phyloP scores from a whole-genome alignment of 2,888 invertebrate species.

The Andrena bicolor region DNA sequence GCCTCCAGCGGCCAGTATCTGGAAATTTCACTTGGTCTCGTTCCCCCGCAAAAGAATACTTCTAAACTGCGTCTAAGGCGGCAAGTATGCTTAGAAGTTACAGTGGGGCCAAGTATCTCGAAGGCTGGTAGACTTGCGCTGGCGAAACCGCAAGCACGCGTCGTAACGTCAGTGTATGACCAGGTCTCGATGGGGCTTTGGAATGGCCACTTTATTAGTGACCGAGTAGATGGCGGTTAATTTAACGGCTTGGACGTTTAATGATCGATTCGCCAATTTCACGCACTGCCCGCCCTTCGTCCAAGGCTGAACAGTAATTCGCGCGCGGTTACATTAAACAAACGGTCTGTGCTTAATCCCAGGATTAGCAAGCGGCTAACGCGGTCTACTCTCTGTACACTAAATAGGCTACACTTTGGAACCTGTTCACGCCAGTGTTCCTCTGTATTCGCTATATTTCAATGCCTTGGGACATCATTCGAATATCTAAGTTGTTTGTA shows the following conservation, averaged over 20 bases:
- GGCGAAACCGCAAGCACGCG: background rate
- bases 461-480: background rate
- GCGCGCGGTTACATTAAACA: constrained; percentile 51
- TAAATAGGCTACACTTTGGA: background rate
- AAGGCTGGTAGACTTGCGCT: background rate
- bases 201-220: constrained; percentile 78
- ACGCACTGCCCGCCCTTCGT: constrained; percentile 58
- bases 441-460: background rate
- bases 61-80: background rate
- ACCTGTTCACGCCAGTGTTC: background rate
- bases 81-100: background rate
- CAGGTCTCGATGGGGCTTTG: constrained; percentile 17
- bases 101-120: background rate
- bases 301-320: constrained; percentile 38
- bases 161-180: constrained; percentile 16
- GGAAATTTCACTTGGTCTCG: background rate
- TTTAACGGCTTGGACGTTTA: constrained; percentile 79
- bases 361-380: constrained; percentile 42
- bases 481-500: background rate
- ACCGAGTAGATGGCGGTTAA: constrained; percentile 76
- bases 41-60: background rate
- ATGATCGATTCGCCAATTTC: constrained; percentile 80
- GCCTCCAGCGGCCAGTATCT: background rate
- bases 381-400: constrained; percentile 23
- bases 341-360: constrained; percentile 53